These are phyloP conservation scores for Polyommatus icarus DNA, from an alignment of 2,888 invertebrate species.

Conservation along the genomic window DNA sequence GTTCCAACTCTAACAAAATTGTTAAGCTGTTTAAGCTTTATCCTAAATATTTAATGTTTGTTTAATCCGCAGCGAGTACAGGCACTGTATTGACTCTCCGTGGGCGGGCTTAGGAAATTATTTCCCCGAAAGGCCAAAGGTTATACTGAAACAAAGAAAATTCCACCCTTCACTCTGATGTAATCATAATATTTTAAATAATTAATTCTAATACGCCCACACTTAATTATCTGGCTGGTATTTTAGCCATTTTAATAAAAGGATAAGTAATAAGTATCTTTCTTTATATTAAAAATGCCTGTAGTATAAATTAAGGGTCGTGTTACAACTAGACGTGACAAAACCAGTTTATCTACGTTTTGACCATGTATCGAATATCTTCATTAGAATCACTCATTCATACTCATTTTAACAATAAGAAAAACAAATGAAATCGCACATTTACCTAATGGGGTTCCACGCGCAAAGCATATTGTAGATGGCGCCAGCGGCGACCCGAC, in stretches of 20 bases:
- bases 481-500: no score
- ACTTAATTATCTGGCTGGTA: slow-evolving; percentile 4
- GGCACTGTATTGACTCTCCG: slow-evolving; percentile 29
- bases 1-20: neutral
- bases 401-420: no score
- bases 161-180: neutral
- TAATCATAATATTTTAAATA: slow-evolving; percentile 7
- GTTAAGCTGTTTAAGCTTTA: neutral
- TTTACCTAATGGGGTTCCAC: no score
- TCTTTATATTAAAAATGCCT: neutral
- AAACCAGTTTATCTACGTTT: no score
- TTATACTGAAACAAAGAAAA: slow-evolving; percentile 37
- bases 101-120: slow-evolving; percentile 45
- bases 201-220: neutral
- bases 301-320: no score
- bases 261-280: neutral
- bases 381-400: no score
- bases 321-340: no score
- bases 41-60: neutral
- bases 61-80: neutral
- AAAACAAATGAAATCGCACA: no score
- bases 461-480: no score
- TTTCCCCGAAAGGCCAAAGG: slow-evolving; percentile 54
- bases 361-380: no score
- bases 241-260: neutral